A percentile compares a stretch with the other conserved stretches of the same genome.
Conservation (phyloP, 2,113 vertebrate species). For the Empidonax alnorum region DNA sequence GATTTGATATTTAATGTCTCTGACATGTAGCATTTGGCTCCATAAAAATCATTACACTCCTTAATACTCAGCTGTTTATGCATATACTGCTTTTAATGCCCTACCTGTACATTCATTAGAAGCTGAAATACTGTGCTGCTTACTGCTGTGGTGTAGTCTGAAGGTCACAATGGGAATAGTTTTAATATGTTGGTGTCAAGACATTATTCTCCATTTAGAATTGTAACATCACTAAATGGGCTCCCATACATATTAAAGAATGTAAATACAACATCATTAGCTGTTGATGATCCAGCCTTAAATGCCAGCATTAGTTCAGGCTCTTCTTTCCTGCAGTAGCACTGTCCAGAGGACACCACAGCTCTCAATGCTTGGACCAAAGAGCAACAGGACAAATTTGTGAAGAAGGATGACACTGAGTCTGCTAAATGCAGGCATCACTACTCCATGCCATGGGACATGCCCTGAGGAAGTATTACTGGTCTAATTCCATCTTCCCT, state of each 20-base stretch:
- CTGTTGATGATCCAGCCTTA: not conserved
- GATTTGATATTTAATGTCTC: not conserved
- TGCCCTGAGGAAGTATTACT: not conserved
- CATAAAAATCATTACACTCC: not conserved
- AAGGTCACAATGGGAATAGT: not conserved
- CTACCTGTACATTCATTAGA: not conserved
- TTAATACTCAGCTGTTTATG: not conserved
- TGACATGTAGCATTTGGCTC: not conserved
- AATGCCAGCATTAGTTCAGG: not conserved
- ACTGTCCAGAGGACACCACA: not conserved
- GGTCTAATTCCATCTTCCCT: not conserved
- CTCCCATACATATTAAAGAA: not conserved
- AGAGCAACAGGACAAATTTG: not conserved
- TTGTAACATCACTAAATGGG: not conserved
- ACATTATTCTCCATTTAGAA: not conserved
- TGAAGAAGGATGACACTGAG: not conserved
- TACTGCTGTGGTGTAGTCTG: not conserved
- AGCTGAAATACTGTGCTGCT: not conserved
- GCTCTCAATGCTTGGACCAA: not conserved
- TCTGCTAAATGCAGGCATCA: not conserved
- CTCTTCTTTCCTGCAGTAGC: not conserved
- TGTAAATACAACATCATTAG: not conserved
- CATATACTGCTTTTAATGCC: not conserved
- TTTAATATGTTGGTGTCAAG: not conserved
- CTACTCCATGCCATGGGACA: fast-evolving